Conservation (phyloP, 2,113 vertebrate genomes). For the Trematocara marginatum region DNA sequence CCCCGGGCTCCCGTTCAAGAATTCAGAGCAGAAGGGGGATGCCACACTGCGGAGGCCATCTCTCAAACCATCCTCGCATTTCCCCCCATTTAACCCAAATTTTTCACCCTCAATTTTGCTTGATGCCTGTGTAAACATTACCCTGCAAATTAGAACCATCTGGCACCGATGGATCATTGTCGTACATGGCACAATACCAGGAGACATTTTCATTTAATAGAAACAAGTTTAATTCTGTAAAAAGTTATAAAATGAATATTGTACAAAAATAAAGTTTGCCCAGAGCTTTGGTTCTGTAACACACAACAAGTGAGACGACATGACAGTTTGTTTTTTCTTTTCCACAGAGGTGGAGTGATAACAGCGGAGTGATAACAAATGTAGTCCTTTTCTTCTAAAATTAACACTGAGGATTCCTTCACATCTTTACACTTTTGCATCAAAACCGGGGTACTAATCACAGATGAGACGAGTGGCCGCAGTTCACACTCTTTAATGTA, state of each 20-base stretch:
- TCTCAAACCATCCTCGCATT: background rate
- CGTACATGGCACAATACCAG: constrained; percentile 31
- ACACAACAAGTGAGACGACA: constrained; percentile 85
- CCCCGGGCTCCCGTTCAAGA: constrained; percentile 60
- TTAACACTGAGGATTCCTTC: constrained; percentile 36
- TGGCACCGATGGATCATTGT: background rate
- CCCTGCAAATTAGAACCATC: constrained; percentile 27
- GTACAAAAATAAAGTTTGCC: constrained; percentile 99
- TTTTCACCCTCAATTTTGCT: constrained; percentile 29
- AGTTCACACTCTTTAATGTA: constrained; percentile 29
- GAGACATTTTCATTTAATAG: constrained; percentile 74
- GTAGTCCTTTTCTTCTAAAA: background rate
- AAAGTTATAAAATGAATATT: constrained; percentile 99
- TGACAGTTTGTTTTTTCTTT: constrained; percentile 19
- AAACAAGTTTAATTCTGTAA: constrained; percentile 98
- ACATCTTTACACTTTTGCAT: background rate
- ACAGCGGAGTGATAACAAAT: constrained; percentile 23
- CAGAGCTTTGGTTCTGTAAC: constrained; percentile 99
- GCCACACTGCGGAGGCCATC: constrained; percentile 5
- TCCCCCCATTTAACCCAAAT: background rate
- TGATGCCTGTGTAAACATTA: constrained; percentile 10
- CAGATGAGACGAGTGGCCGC: background rate
- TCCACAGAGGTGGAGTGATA: constrained; percentile 28
- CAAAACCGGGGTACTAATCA: background rate
- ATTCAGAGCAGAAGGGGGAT: constrained; percentile 50